Evolutionary conservation across 2,113 vertebrate species (phyloP).

Genomic region (Dasyornis broadbenti): DNA sequence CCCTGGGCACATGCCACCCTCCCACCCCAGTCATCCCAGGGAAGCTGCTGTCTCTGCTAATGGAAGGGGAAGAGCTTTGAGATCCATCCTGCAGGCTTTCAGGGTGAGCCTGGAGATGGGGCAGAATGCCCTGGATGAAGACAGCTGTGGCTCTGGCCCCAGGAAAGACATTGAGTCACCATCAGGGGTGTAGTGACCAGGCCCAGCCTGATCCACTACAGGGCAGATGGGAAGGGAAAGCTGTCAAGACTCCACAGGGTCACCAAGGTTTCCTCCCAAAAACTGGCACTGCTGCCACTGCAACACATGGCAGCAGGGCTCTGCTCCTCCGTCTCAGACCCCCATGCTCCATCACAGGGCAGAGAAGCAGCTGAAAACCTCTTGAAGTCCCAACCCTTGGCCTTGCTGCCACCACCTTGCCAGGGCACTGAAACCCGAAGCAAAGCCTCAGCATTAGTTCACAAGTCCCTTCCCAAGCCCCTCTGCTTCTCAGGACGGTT

Average conservation of each 20-base stretch:
- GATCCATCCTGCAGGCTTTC: neutral
- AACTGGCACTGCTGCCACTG: neutral
- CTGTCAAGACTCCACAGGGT: neutral
- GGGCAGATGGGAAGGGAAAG: neutral
- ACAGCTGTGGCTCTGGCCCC: fast-evolving
- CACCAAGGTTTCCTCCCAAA: neutral
- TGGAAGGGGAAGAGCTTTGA: neutral
- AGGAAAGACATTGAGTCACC: fast-evolving
- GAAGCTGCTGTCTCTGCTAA: neutral
- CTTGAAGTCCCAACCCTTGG: neutral
- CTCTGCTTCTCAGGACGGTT: neutral
- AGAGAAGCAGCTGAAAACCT: neutral
- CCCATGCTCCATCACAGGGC: fast-evolving
- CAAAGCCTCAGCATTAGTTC: neutral
- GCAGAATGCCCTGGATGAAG: neutral
- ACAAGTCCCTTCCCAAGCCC: neutral
- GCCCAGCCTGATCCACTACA: fast-evolving
- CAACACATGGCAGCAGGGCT: fast-evolving
- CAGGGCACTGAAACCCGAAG: neutral
- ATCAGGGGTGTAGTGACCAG: fast-evolving
- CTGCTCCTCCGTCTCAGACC: neutral
- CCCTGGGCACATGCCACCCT: neutral
- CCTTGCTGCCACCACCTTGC: neutral
- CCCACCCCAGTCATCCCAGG: neutral
- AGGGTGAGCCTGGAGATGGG: neutral